These are phyloP conservation scores for Nemoura dubitans DNA, from an alignment of 2,888 invertebrate species.

Conservation along the genomic window DNA sequence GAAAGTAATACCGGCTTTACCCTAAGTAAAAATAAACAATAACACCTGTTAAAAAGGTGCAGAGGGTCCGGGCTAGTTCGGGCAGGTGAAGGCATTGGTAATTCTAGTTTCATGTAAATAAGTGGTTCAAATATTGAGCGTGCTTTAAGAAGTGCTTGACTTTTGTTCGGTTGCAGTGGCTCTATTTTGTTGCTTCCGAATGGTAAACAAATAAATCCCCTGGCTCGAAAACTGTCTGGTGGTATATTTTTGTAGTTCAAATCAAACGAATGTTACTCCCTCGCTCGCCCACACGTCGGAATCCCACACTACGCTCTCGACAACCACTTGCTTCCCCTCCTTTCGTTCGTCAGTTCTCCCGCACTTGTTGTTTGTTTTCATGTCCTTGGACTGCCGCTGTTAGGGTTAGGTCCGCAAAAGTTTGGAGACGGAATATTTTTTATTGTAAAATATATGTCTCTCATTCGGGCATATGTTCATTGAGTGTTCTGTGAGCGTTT, in stretches of 20 bases:
- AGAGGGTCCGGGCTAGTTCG: background rate
- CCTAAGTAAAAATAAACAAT: background rate
- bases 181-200: background rate
- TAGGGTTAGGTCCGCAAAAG: background rate
- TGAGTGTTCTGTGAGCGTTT: background rate
- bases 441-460: background rate
- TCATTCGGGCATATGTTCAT: background rate
- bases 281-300: background rate
- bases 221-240: background rate
- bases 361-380: constrained; percentile 1
- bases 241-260: background rate
- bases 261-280: background rate
- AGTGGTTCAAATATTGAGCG: background rate
- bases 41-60: background rate
- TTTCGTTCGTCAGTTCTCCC: background rate
- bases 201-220: background rate
- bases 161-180: background rate
- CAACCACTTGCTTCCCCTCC: constrained; percentile 3
- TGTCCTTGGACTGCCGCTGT: background rate
- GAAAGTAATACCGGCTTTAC: constrained; percentile 7
- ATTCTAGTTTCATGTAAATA: constrained; percentile 12
- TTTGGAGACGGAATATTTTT: background rate
- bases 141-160: background rate
- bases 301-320: background rate
- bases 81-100: background rate